Base-by-base conservation (phyloP, 2,888 invertebrate genomes). In the Synergus gifuensis region DNA sequence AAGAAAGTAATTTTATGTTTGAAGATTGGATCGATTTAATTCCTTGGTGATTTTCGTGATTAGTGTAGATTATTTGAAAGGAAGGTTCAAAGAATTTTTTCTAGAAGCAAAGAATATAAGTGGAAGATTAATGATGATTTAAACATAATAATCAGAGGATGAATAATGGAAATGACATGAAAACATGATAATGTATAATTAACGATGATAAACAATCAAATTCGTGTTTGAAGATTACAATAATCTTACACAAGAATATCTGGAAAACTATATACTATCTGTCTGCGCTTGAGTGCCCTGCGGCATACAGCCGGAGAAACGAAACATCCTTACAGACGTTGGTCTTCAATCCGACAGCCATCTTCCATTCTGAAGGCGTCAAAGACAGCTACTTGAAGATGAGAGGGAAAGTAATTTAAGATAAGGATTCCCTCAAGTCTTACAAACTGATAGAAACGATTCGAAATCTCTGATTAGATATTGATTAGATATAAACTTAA, bases 231-330 rank as follows among this genome's bases (percentile, higher is more conserved):
- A 69, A 44, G 18, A 18, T 18, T 69, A 49, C 16, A 69, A 28
- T 16, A 49, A 73, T 28, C 54, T 73, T 73, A 73, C 11, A 49
- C 40, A 54, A 49, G 36, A 54, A 22, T 8, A 22, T 22, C 67
- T 22, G 22, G 5, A 16, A n/a, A 73, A 73, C 54, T 69, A 22
- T 73, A 54, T 62, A 62, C 54, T 73, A 73, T 54, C 36, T 54
- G n/a, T 54, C 49, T 54, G 18, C 54, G 49, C 49, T 54, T 54
- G 11, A 73, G 54, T 73, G 36, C 73, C 73, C 73, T 54, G 73
- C 36, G 73, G 73, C 73, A 73, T 40, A 73, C 54, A 58, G 73
- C 73, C 54, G 36, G n/a, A 54, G 49, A 73, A 73, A 73, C n/a
- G 49, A 73, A 73, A 73, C 54, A 73, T 54, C 54, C 49, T 49